These are phyloP conservation scores for Danionella dracula DNA, from an alignment of 2,797 vertebrate species.

Conservation along the genomic window DNA sequence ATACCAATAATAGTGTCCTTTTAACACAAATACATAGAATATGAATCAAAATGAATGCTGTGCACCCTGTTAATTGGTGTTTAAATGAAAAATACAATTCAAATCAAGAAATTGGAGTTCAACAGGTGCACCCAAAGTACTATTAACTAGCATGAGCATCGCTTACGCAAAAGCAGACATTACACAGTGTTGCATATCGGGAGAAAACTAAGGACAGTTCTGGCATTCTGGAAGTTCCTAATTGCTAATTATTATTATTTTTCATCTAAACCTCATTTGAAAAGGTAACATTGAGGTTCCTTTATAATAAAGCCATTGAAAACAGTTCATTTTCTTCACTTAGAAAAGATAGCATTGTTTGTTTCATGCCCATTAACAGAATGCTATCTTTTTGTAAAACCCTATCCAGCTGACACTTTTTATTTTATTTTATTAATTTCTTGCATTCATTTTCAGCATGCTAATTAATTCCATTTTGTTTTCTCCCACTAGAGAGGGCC, in stretches of 20 bases:
- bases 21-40: too few species aligned
- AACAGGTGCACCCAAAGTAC: not conserved
- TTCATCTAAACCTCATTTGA: slow-evolving; percentile 70
- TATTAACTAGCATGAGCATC: not conserved
- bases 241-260: slow-evolving; percentile 74
- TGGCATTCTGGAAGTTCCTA: slow-evolving; percentile 39
- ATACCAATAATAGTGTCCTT: too few species aligned
- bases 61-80: too few species aligned
- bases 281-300: slow-evolving; percentile 62
- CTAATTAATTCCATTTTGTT: slow-evolving; percentile 83
- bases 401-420: slow-evolving; percentile 20
- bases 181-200: not conserved
- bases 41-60: too few species aligned
- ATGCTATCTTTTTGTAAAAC: slow-evolving; percentile 70
- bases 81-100: too few species aligned
- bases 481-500: slow-evolving; percentile 71
- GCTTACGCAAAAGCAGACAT: slow-evolving; percentile 10
- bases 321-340: slow-evolving; percentile 62
- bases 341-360: slow-evolving; percentile 49
- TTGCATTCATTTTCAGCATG: slow-evolving; percentile 76
- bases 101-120: not conserved
- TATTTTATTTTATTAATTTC: slow-evolving; percentile 77
- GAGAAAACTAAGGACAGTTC: slow-evolving; percentile 8
- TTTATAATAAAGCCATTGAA: slow-evolving; percentile 69
- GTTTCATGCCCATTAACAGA: slow-evolving; percentile 55